Evolutionary conservation across 2,113 vertebrate genomes (phyloP).

Genomic region (Albula glossodonta): DNA sequence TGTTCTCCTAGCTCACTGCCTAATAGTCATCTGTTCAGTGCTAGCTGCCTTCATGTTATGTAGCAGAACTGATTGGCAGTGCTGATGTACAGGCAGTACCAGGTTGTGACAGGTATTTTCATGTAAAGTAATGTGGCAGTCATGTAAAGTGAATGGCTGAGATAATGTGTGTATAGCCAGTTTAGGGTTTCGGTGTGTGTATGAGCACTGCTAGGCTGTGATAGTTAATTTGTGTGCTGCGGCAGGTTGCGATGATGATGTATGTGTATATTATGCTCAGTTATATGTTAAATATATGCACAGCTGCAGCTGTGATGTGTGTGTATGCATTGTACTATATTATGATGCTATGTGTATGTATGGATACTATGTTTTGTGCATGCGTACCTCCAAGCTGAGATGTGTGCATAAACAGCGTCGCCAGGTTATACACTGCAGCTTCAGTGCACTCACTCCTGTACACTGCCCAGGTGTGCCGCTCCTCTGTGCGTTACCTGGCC

Average conservation of each 20-base stretch:
- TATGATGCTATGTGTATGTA: neutral
- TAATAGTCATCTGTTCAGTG: neutral
- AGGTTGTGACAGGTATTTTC: neutral
- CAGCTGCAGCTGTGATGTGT: neutral
- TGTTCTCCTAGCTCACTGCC: no score
- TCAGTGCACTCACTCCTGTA: neutral
- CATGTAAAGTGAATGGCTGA: no score
- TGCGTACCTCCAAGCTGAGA: neutral
- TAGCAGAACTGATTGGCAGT: neutral
- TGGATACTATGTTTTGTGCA: slow-evolving; percentile 1
- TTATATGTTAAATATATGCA: neutral
- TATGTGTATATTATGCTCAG: neutral
- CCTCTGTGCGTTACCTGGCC: slow-evolving; percentile 89
- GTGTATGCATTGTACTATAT: neutral
- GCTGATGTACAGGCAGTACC: neutral
- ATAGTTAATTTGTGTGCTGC: neutral
- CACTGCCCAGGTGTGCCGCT: slow-evolving; percentile 84
- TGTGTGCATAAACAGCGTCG: no score
- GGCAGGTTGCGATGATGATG: neutral
- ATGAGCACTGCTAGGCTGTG: neutral
- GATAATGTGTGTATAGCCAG: no score
- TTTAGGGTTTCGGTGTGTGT: neutral
- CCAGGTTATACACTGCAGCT: neutral
- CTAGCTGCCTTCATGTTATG: neutral
- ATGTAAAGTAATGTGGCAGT: no score